phyloP scores from a whole-genome alignment of 1,140 invertebrate species.

The Leptinotarsa undecemlineata region DNA sequence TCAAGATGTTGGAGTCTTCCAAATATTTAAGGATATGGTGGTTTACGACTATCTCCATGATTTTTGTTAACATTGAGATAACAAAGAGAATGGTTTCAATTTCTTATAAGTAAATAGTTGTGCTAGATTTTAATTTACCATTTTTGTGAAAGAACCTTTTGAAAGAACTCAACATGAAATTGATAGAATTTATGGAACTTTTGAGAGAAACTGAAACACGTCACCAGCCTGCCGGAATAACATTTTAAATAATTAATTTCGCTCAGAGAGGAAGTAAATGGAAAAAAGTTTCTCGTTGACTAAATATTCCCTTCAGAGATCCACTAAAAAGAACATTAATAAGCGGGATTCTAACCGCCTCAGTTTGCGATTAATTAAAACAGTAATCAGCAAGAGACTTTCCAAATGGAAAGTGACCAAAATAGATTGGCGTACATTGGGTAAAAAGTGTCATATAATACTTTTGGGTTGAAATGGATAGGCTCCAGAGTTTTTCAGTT shows the following conservation, averaged over 20 bases:
- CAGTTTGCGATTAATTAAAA: conserved; percentile 15
- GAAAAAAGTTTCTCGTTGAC: conserved; percentile 13
- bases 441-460: no score
- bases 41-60: no score
- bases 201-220: not conserved
- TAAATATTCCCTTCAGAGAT: conserved; percentile 2
- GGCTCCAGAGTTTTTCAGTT: no score
- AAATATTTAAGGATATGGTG: no score
- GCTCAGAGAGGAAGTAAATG: not conserved
- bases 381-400: conserved; percentile 14
- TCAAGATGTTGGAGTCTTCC: no score
- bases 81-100: no score
- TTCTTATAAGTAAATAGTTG: no score
- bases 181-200: not conserved
- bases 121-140: no score
- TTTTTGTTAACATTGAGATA: no score
- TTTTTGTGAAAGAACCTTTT: no score
- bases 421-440: not conserved
- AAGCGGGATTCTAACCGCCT: conserved; percentile 16
- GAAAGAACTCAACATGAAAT: no score
- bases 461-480: no score
- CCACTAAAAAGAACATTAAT: conserved; percentile 15
- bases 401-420: conserved; percentile 1
- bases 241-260: conserved; percentile 20
- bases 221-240: not conserved